These are phyloP conservation scores for Mimas tiliae DNA, from an alignment of 2,888 invertebrate genomes.

Conservation along the genomic window DNA sequence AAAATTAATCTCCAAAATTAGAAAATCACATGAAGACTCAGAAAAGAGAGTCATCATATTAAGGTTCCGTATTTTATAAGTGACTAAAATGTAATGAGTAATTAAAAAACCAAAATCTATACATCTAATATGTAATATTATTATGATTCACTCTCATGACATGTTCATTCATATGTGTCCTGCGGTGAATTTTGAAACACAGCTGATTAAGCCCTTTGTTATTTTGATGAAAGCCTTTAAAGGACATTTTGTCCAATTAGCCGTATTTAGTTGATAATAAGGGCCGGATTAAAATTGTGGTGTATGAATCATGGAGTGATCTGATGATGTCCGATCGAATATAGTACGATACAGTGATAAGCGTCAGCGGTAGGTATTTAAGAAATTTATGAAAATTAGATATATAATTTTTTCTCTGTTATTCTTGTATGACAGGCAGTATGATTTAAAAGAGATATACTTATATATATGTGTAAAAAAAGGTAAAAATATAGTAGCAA, in stretches of 20 bases:
- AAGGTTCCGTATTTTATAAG: no score
- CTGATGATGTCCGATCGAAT: slow-evolving; percentile 32
- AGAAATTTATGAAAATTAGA: not conserved
- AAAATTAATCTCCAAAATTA: no score
- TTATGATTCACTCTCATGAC: not conserved
- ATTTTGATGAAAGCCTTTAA: slow-evolving; percentile 58
- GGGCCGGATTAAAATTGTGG: slow-evolving; percentile 48
- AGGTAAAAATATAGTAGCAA: no score
- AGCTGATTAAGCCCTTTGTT: slow-evolving; percentile 35
- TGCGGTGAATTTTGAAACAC: not conserved
- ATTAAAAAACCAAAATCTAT: no score
- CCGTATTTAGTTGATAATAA: slow-evolving; percentile 43
- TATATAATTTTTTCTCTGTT: not conserved
- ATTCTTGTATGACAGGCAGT: not conserved
- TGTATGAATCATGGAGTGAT: slow-evolving; percentile 53
- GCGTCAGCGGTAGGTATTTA: slow-evolving; percentile 39
- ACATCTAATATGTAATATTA: no score
- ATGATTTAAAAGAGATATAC: no score
- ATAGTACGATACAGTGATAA: slow-evolving; percentile 29
- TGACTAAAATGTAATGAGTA: no score
- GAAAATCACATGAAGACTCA: no score
- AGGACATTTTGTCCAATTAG: slow-evolving; percentile 76
- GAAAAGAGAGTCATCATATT: no score
- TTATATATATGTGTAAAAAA: no score
- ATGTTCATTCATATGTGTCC: not conserved